Percentiles rank a stretch among this genome's conserved stretches.
Conservation (phyloP, 2,888 invertebrate genomes). For the Cosmia trapezina region DNA sequence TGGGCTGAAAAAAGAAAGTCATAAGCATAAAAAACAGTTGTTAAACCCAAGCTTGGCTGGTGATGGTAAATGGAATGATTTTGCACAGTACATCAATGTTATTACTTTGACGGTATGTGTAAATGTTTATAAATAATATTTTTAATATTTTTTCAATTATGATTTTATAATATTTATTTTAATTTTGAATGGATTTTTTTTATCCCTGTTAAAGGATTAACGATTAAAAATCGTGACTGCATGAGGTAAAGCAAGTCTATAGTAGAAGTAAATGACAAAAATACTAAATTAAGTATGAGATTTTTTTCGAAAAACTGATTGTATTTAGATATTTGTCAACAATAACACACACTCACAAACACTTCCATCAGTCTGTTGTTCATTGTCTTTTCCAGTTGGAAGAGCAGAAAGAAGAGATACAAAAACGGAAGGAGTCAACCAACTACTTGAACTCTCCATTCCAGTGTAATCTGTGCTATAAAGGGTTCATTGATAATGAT, state of each 20-base stretch:
- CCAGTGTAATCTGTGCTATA: slow-evolving; percentile 82
- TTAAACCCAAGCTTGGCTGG: slow-evolving; percentile 23
- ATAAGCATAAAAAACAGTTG: slow-evolving; percentile 6
- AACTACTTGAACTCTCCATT: slow-evolving; percentile 83
- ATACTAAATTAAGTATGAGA: no score
- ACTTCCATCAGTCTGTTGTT: neutral
- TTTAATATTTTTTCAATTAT: neutral
- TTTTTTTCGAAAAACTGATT: no score
- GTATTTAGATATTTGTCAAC: no score
- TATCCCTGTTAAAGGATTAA: neutral
- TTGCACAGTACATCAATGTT: slow-evolving; percentile 70
- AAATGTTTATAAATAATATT: no score
- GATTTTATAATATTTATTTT: no score
- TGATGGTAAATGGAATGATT: slow-evolving; percentile 70
- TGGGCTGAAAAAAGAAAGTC: slow-evolving; percentile 58
- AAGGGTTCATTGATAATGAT: slow-evolving; percentile 84
- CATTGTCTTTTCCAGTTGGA: slow-evolving; percentile 70
- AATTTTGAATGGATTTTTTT: neutral
- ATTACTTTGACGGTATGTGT: slow-evolving; percentile 74
- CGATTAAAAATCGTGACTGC: neutral
- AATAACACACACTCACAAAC: no score
- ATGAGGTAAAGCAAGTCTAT: neutral
- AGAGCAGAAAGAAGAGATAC: slow-evolving; percentile 83
- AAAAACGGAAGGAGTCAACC: slow-evolving; percentile 76
- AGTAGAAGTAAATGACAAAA: neutral